Conservation (phyloP, 2,797 vertebrate species). For the Alfaro cultratus region DNA sequence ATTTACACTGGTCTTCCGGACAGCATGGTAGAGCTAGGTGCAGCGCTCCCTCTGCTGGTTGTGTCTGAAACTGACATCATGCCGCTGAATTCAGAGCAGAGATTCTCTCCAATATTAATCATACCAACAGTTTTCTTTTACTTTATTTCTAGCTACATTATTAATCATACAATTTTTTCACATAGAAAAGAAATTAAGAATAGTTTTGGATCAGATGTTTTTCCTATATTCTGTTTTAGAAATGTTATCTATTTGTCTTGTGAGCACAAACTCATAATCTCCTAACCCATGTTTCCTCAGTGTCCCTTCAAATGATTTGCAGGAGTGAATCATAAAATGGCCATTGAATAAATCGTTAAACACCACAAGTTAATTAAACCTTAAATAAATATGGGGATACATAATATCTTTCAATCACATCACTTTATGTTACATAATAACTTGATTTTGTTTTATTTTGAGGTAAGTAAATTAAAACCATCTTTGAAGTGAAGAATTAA, state of each 20-base stretch:
- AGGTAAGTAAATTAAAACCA: neutral
- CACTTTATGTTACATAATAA: neutral
- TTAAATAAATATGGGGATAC: neutral
- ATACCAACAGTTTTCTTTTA: neutral
- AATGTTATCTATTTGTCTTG: neutral
- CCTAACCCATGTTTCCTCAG: neutral
- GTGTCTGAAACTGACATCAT: neutral
- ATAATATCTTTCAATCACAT: neutral
- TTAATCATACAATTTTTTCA: neutral
- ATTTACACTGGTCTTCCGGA: slow-evolving; percentile 79
- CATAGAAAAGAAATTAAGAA: neutral
- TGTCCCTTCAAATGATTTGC: neutral
- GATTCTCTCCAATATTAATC: neutral
- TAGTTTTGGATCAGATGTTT: neutral
- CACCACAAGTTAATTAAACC: neutral
- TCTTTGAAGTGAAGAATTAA: neutral
- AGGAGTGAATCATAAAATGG: neutral
- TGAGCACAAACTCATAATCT: neutral
- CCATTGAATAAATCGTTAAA: neutral
- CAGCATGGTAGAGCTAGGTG: slow-evolving; percentile 47
- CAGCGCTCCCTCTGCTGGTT: slow-evolving; percentile 72
- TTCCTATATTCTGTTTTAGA: neutral
- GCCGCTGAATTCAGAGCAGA: neutral
- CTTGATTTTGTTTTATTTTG: neutral
- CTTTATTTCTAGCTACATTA: neutral